Percentiles rank a stretch among this genome's conserved stretches.
These are phyloP conservation scores for Allygus modestus DNA, from an alignment of 2,888 invertebrate species.

Conservation along the genomic window DNA sequence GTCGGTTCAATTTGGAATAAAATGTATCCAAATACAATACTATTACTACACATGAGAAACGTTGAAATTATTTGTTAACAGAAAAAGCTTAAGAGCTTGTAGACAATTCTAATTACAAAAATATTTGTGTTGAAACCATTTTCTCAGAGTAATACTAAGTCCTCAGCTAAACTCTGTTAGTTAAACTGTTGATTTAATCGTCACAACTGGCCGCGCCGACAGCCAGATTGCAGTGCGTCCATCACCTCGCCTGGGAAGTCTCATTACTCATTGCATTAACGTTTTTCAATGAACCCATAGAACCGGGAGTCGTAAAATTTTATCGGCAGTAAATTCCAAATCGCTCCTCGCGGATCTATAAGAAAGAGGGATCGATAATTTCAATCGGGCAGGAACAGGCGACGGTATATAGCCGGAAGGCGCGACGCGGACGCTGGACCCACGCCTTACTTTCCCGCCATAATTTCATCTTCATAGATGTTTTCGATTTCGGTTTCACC, in stretches of 20 bases:
- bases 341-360: neutral
- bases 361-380: constrained; percentile 21
- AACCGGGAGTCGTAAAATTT: constrained; percentile 25
- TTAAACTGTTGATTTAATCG: too few relatives aligned
- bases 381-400: constrained; percentile 24
- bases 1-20: too few relatives aligned
- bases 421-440: too few relatives aligned
- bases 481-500: constrained; percentile 48
- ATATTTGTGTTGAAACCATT: too few relatives aligned
- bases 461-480: constrained; percentile 39
- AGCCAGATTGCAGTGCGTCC: neutral
- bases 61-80: too few relatives aligned
- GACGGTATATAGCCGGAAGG: constrained; percentile 33
- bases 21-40: too few relatives aligned
- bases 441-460: constrained; percentile 53
- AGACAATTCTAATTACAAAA: too few relatives aligned
- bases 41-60: too few relatives aligned
- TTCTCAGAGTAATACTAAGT: too few relatives aligned
- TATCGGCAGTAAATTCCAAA: constrained; percentile 33
- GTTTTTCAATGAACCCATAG: constrained; percentile 22
- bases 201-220: neutral
- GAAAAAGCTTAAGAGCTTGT: too few relatives aligned
- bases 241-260: neutral
- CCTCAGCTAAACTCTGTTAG: too few relatives aligned
- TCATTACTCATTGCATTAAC: constrained; percentile 13